Conservation (phyloP, 2,797 vertebrate genomes). For the Sandelia bainsii region DNA sequence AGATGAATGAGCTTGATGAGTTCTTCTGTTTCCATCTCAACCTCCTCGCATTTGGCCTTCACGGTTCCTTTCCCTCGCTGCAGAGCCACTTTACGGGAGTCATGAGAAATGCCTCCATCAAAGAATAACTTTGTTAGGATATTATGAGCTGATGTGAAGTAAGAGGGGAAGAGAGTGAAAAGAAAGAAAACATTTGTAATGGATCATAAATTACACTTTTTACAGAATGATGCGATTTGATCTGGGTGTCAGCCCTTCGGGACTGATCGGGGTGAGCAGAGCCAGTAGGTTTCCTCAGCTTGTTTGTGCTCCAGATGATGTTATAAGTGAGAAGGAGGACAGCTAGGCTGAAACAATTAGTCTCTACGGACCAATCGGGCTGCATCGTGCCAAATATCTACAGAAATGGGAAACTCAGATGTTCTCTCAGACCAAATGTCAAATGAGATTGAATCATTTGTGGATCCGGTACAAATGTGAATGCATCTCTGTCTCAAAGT, state of each 20-base stretch:
- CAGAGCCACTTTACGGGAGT: constrained; percentile 65
- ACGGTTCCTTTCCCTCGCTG: constrained; percentile 58
- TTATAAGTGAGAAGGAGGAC: constrained; percentile 57
- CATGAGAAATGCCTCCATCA: constrained; percentile 75
- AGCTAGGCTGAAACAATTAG: constrained; percentile 64
- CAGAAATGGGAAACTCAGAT: constrained; percentile 68
- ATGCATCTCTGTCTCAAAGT: constrained; percentile 42
- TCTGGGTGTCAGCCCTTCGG: constrained; percentile 80
- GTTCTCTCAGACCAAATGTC: constrained; percentile 62
- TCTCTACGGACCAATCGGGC: constrained; percentile 51
- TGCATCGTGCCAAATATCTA: constrained; percentile 40
- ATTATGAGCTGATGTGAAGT: constrained; percentile 65
- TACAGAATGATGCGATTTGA: constrained; percentile 78
- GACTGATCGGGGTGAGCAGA: constrained; percentile 50
- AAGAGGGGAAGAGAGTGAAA: constrained; percentile 18
- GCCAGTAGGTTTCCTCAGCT: constrained; percentile 63
- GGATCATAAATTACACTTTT: constrained; percentile 80
- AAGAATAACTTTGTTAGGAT: constrained; percentile 79
- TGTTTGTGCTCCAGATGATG: constrained; percentile 70
- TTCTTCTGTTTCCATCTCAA: constrained; percentile 79
- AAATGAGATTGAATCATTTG: constrained; percentile 70
- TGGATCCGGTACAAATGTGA: constrained; percentile 64
- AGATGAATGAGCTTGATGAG: constrained; percentile 84
- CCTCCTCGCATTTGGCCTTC: constrained; percentile 72
- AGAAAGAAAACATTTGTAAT: constrained; percentile 77